phyloP scores from a whole-genome alignment of 2,888 invertebrate species.

The Leptogaster cylindrica region DNA sequence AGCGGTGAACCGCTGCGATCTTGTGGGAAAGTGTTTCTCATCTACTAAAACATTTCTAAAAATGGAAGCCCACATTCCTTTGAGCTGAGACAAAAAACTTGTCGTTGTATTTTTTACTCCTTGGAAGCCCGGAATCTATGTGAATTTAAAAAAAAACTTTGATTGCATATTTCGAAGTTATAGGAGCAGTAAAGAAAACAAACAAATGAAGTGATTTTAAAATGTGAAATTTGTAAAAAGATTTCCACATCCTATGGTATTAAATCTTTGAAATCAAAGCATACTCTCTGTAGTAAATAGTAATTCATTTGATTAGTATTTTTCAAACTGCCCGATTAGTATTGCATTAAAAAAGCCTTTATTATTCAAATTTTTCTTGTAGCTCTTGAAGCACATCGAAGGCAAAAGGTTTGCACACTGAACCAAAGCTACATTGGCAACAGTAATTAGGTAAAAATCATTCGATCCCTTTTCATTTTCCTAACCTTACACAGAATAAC shows the following conservation, averaged over 20 bases:
- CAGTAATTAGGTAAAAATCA: no score
- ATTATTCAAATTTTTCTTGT: no score
- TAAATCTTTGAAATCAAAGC: no score
- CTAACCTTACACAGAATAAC: conserved; percentile 18
- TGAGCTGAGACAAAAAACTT: conserved; percentile 56
- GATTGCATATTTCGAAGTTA: no score
- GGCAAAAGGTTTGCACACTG: no score
- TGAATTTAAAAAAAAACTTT: not conserved
- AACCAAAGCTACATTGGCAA: no score
- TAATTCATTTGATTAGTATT: no score
- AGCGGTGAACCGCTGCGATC: conserved; percentile 82
- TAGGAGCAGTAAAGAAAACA: not conserved
- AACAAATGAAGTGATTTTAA: conserved; percentile 14
- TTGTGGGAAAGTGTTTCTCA: conserved; percentile 74
- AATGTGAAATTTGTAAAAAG: not conserved
- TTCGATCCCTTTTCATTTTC: not conserved
- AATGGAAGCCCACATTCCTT: conserved; percentile 54
- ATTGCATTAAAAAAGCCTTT: no score
- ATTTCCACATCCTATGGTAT: no score
- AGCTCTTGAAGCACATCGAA: no score
- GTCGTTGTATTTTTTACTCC: conserved; percentile 66
- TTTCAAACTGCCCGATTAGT: no score
- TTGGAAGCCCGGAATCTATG: conserved; percentile 64
- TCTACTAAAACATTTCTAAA: conserved; percentile 67
- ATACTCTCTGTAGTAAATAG: no score